A percentile compares a stretch with the other conserved stretches of the same genome.
phyloP scores from a whole-genome alignment of 2,797 vertebrate species.

The Botia kubotai region DNA sequence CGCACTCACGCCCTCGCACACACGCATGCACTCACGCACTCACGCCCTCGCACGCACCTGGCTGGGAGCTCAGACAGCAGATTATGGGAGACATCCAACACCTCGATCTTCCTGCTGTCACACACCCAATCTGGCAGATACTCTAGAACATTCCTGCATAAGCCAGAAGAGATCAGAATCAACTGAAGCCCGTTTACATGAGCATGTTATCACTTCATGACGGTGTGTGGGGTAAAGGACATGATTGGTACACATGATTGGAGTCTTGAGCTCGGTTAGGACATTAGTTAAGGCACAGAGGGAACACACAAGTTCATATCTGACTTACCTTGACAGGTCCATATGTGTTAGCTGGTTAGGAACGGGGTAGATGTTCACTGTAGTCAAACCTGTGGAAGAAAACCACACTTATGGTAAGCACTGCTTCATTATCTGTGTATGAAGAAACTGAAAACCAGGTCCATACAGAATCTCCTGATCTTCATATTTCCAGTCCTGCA shows the following conservation, averaged over 20 bases:
- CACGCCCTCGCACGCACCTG: conserved; percentile 75
- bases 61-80: conserved; percentile 86
- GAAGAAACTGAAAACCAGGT: too few relatives aligned
- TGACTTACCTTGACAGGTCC: conserved; percentile 90
- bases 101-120: conserved; percentile 93
- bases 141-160: conserved; percentile 89
- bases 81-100: conserved; percentile 89
- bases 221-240: conserved; percentile 2
- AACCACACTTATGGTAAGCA: conserved; percentile 2
- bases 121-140: conserved; percentile 93
- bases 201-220: background rate
- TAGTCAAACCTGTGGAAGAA: conserved; percentile 81
- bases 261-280: too few relatives aligned
- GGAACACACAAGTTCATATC: conserved; percentile 30
- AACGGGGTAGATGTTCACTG: conserved; percentile 89
- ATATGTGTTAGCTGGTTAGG: conserved; percentile 88
- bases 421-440: too few relatives aligned
- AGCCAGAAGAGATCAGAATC: conserved; percentile 51
- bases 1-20: too few relatives aligned
- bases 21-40: conserved; percentile 14
- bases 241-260: background rate
- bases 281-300: background rate
- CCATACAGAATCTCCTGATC: too few relatives aligned
- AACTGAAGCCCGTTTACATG: conserved; percentile 16
- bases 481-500: background rate